Conservation (phyloP, 2,113 vertebrate species). For the Stigmatopora nigra region DNA sequence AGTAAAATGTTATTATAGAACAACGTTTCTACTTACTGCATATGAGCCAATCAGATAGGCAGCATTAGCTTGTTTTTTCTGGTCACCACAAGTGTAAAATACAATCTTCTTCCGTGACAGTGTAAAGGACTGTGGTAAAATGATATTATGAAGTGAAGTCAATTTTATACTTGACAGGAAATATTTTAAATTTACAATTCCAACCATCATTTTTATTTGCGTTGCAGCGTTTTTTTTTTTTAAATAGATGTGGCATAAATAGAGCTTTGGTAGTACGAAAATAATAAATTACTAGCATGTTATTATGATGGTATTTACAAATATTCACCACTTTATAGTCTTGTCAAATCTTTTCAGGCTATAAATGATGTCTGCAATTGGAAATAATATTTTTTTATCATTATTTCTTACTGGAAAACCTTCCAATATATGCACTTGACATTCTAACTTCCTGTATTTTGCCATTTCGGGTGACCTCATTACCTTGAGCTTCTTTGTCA, state of each 20-base stretch:
- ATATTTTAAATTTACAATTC: not conserved
- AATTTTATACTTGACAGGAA: slow-evolving; percentile 1
- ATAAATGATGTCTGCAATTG: not conserved
- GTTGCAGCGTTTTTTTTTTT: not conserved
- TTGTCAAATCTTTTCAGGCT: not conserved
- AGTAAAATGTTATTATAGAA: not conserved
- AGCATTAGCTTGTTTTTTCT: slow-evolving; percentile 94
- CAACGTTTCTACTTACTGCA: slow-evolving; percentile 76
- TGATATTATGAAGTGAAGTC: not conserved
- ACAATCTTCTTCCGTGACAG: slow-evolving; percentile 90
- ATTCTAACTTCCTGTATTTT: not conserved
- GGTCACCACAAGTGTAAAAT: slow-evolving; percentile 90
- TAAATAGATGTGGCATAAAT: not conserved
- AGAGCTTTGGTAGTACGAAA: not conserved
- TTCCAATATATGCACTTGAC: not conserved
- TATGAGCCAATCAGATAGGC: slow-evolving; percentile 92
- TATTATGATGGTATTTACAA: not conserved
- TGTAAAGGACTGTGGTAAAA: slow-evolving; percentile 77
- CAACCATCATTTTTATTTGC: too few relatives aligned
- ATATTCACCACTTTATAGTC: not conserved
- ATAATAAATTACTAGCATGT: too few relatives aligned
- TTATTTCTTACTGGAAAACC: not conserved
- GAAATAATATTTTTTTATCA: not conserved
- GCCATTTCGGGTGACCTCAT: slow-evolving; percentile 30
- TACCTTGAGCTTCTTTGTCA: slow-evolving; percentile 98